Conservation (phyloP, 2,797 vertebrate species). For the Fistularia tabacaria region DNA sequence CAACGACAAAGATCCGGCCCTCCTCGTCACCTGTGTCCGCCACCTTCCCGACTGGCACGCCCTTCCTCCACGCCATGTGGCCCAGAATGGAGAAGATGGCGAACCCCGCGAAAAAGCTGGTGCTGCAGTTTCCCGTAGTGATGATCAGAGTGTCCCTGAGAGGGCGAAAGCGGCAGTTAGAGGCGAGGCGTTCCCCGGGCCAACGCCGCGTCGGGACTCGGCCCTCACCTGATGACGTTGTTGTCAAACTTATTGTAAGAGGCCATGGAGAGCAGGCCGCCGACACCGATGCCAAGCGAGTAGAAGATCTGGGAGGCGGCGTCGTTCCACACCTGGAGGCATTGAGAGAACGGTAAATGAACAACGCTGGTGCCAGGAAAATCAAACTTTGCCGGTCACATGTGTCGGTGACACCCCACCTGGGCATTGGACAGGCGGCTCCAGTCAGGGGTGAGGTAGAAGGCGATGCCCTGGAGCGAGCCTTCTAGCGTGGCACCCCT, state of each 20-base stretch:
- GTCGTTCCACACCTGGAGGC: slow-evolving; percentile 82
- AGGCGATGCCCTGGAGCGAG: slow-evolving; percentile 77
- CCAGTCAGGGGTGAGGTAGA: slow-evolving; percentile 84
- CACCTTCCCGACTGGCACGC: slow-evolving; percentile 75
- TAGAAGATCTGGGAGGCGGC: slow-evolving; percentile 86
- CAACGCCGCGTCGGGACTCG: background rate
- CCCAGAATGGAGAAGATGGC: slow-evolving; percentile 84
- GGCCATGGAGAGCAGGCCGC: slow-evolving; percentile 83
- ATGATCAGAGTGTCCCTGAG: slow-evolving; percentile 82
- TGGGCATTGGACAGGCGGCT: slow-evolving; percentile 73
- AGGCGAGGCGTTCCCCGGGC: background rate
- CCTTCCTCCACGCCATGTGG: slow-evolving; percentile 83
- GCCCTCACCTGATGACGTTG: slow-evolving; percentile 79
- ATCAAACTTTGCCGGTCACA: no score
- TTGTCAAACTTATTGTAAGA: slow-evolving; percentile 86
- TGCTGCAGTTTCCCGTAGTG: slow-evolving; percentile 78
- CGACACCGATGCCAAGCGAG: slow-evolving; percentile 82
- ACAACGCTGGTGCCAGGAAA: no score
- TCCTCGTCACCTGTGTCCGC: slow-evolving; percentile 73
- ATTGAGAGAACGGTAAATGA: no score
- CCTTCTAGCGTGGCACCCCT: slow-evolving; percentile 82
- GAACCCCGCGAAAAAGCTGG: slow-evolving; percentile 83
- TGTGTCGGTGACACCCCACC: slow-evolving; percentile 50
- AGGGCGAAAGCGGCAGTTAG: slow-evolving; percentile 6
- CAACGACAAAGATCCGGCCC: no score